Evolutionary conservation across 2,113 vertebrate genomes (phyloP).

Genomic region (Dasyurus viverrinus): DNA sequence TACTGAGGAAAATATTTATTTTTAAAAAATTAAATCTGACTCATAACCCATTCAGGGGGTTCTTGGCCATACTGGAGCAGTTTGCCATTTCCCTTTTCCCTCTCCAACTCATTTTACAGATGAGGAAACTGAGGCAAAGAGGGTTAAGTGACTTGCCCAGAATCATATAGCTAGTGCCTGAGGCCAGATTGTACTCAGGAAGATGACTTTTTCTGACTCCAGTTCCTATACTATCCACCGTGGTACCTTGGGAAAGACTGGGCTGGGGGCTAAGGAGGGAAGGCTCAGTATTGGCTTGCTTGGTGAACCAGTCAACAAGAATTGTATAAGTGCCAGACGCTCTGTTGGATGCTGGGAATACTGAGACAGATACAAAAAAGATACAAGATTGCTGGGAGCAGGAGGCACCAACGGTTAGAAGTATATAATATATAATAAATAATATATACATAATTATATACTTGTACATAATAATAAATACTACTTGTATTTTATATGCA

Average conservation of each 20-base stretch:
- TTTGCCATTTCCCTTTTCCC: not conserved
- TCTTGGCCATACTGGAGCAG: not conserved
- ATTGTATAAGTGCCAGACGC: too few species aligned
- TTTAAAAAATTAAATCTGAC: not conserved
- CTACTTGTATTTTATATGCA: too few species aligned
- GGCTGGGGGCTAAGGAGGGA: too few species aligned
- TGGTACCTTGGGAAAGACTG: too few species aligned
- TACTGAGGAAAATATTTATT: not conserved
- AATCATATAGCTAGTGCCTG: not conserved
- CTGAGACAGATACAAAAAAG: not conserved
- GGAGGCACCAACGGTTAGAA: not conserved
- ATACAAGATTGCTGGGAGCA: not conserved
- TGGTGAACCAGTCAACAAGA: too few species aligned
- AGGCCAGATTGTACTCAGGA: too few species aligned
- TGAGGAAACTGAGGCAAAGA: not conserved
- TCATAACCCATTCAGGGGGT: not conserved
- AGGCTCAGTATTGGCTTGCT: too few species aligned
- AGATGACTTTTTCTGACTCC: too few species aligned
- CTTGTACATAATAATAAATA: not conserved
- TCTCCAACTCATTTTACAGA: not conserved
- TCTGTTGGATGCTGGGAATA: too few species aligned
- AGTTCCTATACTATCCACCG: too few species aligned
- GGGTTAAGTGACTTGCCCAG: not conserved
- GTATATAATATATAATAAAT: too few species aligned
- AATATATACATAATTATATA: too few species aligned